Evolutionary conservation across 2,113 vertebrate species (phyloP).

Genomic region (Rhizomys pruinosus): DNA sequence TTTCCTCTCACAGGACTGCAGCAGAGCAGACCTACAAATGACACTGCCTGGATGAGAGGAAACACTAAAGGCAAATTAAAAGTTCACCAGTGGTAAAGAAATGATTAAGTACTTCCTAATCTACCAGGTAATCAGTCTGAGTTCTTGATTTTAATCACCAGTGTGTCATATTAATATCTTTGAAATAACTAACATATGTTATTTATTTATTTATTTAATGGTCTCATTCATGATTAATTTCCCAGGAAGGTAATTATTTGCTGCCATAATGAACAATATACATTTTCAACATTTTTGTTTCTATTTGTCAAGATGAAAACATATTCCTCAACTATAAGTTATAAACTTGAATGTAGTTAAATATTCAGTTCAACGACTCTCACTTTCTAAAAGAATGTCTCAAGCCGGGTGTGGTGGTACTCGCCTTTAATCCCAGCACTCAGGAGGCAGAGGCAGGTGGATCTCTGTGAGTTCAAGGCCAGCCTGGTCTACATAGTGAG

Average conservation of each 20-base stretch:
- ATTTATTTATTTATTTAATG: conserved; percentile 54
- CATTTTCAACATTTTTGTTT: conserved; percentile 73
- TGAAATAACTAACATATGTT: conserved; percentile 49
- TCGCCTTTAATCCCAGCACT: too few relatives aligned
- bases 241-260: conserved; percentile 73
- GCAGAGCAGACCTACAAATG: background rate
- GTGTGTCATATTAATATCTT: background rate
- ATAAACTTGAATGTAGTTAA: conserved; percentile 77
- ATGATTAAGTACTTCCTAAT: conserved; percentile 38
- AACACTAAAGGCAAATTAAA: conserved; percentile 41
- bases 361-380: conserved; percentile 71
- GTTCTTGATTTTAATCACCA: conserved; percentile 35
- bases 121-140: background rate
- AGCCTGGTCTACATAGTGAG: too few relatives aligned
- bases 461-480: too few relatives aligned
- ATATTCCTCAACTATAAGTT: conserved; percentile 69
- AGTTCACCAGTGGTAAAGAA: conserved; percentile 5
- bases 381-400: conserved; percentile 70
- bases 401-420: too few relatives aligned
- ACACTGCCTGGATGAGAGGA: background rate
- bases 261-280: conserved; percentile 78
- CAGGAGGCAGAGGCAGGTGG: too few relatives aligned
- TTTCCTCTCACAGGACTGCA: background rate
- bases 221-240: conserved; percentile 73
- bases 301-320: conserved; percentile 68